Evolutionary conservation across 2,888 invertebrate species (phyloP).

Genomic region (Hemaris fuciformis): DNA sequence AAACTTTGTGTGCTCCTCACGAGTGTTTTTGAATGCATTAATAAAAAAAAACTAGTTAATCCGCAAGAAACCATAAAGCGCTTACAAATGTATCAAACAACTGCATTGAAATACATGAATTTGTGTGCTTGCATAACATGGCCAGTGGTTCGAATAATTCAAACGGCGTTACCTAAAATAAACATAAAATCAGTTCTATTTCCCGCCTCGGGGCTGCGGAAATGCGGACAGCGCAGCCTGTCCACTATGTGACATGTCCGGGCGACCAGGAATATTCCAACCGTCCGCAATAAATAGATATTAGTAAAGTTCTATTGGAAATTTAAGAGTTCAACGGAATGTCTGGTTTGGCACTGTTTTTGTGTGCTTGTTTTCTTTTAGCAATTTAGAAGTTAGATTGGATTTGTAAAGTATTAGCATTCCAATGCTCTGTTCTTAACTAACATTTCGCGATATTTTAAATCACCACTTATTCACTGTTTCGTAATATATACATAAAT

Average conservation of each 20-base stretch:
- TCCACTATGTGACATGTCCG: conserved; percentile 57
- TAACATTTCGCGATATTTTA: too few species aligned
- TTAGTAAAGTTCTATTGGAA: conserved; percentile 24
- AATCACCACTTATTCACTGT: too few species aligned
- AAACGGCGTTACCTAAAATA: conserved; percentile 58
- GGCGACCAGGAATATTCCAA: conserved; percentile 48
- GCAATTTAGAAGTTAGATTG: background rate
- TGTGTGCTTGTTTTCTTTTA: background rate
- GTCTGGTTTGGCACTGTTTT: background rate
- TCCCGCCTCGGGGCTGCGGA: conserved; percentile 51
- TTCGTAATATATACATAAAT: too few species aligned
- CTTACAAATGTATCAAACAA: conserved; percentile 6
- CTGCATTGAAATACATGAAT: background rate
- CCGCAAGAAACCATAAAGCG: background rate
- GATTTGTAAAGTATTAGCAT: too few species aligned
- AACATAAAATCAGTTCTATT: conserved; percentile 59
- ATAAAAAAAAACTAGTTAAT: background rate
- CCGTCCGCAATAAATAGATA: conserved; percentile 42
- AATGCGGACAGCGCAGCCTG: conserved; percentile 53
- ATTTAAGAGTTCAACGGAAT: conserved; percentile 29
- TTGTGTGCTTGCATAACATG: conserved; percentile 10
- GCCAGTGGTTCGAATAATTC: conserved; percentile 49
- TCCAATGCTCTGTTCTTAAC: too few species aligned
- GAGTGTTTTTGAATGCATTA: too few species aligned
- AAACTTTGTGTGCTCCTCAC: too few species aligned